Evolutionary conservation across 2,113 vertebrate genomes (phyloP).

Genomic region (Calidris pygmaea): DNA sequence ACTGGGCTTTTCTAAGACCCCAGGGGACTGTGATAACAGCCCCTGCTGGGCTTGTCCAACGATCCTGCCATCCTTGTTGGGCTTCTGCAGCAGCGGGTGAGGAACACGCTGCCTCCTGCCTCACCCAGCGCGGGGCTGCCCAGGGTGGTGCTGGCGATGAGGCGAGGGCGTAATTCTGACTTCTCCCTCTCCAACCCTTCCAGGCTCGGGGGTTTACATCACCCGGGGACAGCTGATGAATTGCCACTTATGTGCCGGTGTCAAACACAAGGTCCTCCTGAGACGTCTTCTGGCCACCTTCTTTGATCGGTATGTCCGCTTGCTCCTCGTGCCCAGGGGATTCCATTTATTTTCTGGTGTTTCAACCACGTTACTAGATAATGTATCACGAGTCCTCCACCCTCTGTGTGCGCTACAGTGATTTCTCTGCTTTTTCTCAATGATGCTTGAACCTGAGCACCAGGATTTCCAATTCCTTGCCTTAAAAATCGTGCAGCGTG

Average conservation of each 20-base stretch:
- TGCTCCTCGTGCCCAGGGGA: accelerated
- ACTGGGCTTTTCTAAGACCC: neutral
- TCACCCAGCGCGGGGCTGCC: neutral
- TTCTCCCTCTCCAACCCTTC: neutral
- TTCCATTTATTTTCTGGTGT: accelerated
- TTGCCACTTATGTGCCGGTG: slow-evolving; percentile 93
- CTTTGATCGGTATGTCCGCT: slow-evolving; percentile 87
- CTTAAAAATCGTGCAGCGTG: accelerated
- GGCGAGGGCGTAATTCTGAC: neutral
- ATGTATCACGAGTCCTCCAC: accelerated
- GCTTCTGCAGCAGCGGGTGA: neutral
- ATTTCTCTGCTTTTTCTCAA: neutral
- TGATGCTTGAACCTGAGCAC: accelerated
- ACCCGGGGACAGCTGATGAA: slow-evolving; percentile 98
- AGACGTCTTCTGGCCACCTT: slow-evolving; percentile 92
- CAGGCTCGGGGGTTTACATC: slow-evolving; percentile 94
- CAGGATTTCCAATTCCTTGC: accelerated
- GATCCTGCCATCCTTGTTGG: accelerated
- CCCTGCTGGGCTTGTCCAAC: neutral
- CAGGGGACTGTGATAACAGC: neutral
- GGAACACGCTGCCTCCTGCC: accelerated
- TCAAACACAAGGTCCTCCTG: slow-evolving; percentile 96
- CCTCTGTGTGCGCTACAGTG: accelerated
- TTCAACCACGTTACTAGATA: neutral
- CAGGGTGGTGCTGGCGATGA: neutral